phyloP scores from a whole-genome alignment of 2,888 invertebrate species.

The Acanthacorydalis orientalis region DNA sequence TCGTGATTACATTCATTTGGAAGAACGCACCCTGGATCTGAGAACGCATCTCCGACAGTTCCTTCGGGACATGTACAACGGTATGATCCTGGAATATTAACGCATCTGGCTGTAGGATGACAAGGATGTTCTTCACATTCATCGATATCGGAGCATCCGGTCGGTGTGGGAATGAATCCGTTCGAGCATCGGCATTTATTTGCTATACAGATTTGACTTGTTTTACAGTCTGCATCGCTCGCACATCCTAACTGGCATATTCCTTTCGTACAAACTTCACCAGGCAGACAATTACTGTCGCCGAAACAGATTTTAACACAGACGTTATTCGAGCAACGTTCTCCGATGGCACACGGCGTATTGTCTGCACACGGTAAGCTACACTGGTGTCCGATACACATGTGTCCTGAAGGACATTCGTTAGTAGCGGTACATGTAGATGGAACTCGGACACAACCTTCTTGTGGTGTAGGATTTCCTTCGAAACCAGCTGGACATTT shows the following conservation, averaged over 20 bases:
- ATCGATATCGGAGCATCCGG: conserved; percentile 66
- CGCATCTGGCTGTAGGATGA: conserved; percentile 62
- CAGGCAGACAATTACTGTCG: conserved; percentile 77
- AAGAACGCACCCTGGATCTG: conserved; percentile 56
- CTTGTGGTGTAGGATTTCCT: conserved; percentile 73
- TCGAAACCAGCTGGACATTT: conserved; percentile 72
- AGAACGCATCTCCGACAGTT: conserved; percentile 55
- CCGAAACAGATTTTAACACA: conserved; percentile 78
- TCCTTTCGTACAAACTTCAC: conserved; percentile 70
- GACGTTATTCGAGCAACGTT: conserved; percentile 59
- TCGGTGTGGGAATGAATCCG: conserved; percentile 56
- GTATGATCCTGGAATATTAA: conserved; percentile 65
- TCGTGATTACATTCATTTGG: conserved; percentile 62
- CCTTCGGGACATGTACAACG: conserved; percentile 64
- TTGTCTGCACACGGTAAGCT: conserved; percentile 61
- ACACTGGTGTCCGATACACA: conserved; percentile 64
- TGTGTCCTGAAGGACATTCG: conserved; percentile 60
- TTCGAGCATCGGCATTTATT: conserved; percentile 59
- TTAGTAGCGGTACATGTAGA: conserved; percentile 44
- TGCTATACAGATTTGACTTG: conserved; percentile 58
- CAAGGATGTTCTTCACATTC: conserved; percentile 69
- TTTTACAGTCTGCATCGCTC: conserved; percentile 60
- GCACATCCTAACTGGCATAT: conserved; percentile 71
- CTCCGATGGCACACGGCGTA: conserved; percentile 63
- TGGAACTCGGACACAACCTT: conserved; percentile 77